Conservation (phyloP, 2,888 invertebrate genomes). For the Terebella lapidaria region DNA sequence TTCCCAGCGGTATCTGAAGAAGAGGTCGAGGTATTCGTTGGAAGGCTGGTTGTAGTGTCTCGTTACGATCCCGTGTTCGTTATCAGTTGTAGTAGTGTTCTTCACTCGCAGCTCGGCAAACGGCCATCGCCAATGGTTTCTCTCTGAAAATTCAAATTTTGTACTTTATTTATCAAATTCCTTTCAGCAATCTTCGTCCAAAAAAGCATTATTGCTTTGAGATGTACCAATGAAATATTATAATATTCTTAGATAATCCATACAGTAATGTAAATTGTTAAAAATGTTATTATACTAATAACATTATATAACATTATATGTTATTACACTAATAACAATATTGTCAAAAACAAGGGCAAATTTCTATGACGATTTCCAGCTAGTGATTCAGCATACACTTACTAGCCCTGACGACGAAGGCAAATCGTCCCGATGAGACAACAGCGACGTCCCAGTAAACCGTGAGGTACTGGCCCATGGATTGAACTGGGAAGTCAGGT, state of each 20-base stretch:
- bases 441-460: conserved; percentile 42
- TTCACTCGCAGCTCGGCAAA: conserved; percentile 22
- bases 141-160: conserved; percentile 14
- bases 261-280: too few species aligned
- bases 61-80: conserved; percentile 44
- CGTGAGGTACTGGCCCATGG: conserved; percentile 57
- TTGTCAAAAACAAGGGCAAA: too few species aligned
- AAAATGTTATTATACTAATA: too few species aligned
- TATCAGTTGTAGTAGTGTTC: conserved; percentile 19
- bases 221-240: too few species aligned
- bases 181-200: too few species aligned
- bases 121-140: conserved; percentile 22
- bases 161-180: too few species aligned
- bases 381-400: too few species aligned
- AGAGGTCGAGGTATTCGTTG: conserved; percentile 47
- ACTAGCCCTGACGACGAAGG: conserved; percentile 45
- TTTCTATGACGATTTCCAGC: too few species aligned
- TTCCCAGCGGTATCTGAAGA: conserved; percentile 42
- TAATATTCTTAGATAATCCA: too few species aligned
- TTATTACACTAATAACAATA: too few species aligned
- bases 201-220: too few species aligned
- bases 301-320: too few species aligned
- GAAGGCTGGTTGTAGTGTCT: conserved; percentile 52
- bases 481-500: conserved; percentile 83
- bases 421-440: conserved; percentile 41